Conservation (phyloP, 2,113 vertebrate species). For the Lipophrys pholis region DNA sequence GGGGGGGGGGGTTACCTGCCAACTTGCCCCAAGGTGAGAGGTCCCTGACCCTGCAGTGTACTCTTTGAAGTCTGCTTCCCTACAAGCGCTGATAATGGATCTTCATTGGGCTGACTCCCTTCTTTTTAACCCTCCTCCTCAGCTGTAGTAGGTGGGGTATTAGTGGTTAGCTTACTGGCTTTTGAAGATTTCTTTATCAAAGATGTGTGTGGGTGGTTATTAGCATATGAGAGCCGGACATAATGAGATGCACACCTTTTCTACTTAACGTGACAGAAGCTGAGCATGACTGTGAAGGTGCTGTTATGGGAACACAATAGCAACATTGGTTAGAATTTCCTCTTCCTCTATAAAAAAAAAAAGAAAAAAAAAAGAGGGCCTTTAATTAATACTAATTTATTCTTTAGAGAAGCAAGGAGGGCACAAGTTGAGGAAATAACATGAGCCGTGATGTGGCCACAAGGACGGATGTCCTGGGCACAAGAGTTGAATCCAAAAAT, state of each 20-base stretch:
- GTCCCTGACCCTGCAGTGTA: slow-evolving; percentile 39
- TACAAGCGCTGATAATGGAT: slow-evolving; percentile 39
- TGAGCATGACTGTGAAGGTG: neutral
- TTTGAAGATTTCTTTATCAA: slow-evolving; percentile 60
- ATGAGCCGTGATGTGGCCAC: slow-evolving; percentile 36
- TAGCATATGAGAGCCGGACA: slow-evolving; percentile 35
- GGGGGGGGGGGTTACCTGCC: slow-evolving; percentile 20
- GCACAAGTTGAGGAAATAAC: slow-evolving; percentile 22
- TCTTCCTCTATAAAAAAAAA: slow-evolving; percentile 17
- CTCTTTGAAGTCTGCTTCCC: slow-evolving; percentile 68
- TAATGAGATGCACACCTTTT: slow-evolving; percentile 45
- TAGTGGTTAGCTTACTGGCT: slow-evolving; percentile 11
- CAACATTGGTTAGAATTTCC: slow-evolving; percentile 30
- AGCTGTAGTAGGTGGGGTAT: slow-evolving; percentile 33
- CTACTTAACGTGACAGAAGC: slow-evolving; percentile 35
- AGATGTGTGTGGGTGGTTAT: slow-evolving; percentile 14
- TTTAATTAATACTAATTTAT: slow-evolving; percentile 43
- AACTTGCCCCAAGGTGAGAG: slow-evolving; percentile 42
- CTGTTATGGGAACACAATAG: slow-evolving; percentile 9
- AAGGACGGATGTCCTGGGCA: slow-evolving; percentile 28
- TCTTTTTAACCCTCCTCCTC: slow-evolving; percentile 38
- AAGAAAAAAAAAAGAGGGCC: neutral
- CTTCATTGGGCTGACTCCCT: slow-evolving; percentile 51
- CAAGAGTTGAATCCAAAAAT: slow-evolving; percentile 7
- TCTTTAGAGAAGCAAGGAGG: slow-evolving; percentile 12